Evolutionary conservation across 2,113 vertebrate genomes (phyloP).

Genomic region (Anoura caudifer): DNA sequence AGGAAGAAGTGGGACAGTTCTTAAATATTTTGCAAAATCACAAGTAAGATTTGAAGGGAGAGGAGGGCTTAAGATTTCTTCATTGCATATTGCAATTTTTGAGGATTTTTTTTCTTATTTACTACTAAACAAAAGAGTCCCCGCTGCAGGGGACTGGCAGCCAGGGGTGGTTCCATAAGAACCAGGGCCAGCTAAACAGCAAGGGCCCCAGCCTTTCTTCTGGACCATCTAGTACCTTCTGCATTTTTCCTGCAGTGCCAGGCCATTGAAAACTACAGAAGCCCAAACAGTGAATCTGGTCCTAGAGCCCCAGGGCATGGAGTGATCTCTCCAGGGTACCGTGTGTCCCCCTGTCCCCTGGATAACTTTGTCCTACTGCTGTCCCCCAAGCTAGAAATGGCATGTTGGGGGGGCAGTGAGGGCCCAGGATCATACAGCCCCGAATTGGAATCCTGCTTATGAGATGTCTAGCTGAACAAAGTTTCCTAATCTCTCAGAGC

Average conservation of each 20-base stretch:
- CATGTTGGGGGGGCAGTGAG: fast-evolving
- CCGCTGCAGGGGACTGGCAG: fast-evolving
- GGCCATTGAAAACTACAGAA: fast-evolving
- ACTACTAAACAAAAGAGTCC: neutral
- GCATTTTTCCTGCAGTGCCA: no score
- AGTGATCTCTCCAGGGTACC: neutral
- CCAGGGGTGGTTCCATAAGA: neutral
- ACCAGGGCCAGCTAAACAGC: neutral
- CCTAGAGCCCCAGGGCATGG: neutral
- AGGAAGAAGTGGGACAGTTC: neutral
- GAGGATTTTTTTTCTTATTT: neutral
- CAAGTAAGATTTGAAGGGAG: neutral
- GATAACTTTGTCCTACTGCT: no score
- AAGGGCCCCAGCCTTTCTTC: neutral
- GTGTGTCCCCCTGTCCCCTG: neutral
- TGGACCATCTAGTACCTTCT: neutral
- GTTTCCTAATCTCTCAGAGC: neutral
- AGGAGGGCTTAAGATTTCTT: neutral
- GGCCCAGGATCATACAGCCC: neutral
- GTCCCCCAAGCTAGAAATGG: neutral
- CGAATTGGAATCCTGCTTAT: neutral
- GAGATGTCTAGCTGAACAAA: neutral
- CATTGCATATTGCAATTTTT: neutral
- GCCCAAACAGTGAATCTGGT: neutral
- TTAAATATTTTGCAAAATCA: neutral